Evolutionary conservation across 1,140 invertebrate genomes (phyloP).

Genomic region (Calycopis cecrops): DNA sequence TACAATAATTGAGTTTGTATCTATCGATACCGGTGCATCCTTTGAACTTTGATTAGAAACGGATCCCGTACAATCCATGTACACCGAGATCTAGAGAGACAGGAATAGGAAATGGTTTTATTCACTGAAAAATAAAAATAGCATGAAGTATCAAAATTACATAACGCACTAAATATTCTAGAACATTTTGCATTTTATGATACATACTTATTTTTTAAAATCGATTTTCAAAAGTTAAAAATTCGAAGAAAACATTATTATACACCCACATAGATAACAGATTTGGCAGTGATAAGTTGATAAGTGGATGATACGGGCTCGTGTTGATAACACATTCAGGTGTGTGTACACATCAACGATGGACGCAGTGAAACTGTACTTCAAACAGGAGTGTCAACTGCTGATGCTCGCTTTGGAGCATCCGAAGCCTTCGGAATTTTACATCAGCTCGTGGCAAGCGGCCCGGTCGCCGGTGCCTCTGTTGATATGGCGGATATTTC

Average conservation of each 20-base stretch:
- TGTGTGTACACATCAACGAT: conserved; percentile 32
- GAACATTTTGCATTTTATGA: too few species aligned
- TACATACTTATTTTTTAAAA: too few species aligned
- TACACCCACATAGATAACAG: conserved; percentile 24
- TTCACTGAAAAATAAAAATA: too few species aligned
- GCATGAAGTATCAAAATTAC: too few species aligned
- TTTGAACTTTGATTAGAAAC: too few species aligned
- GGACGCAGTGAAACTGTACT: conserved; percentile 51
- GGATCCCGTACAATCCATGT: too few species aligned
- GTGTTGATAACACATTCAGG: conserved; percentile 35
- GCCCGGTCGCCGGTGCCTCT: conserved; percentile 50
- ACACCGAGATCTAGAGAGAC: too few species aligned
- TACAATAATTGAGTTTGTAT: too few species aligned
- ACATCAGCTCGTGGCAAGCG: conserved; percentile 55
- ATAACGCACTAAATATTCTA: too few species aligned
- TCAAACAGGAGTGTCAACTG: conserved; percentile 42
- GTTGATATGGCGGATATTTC: conserved; percentile 43
- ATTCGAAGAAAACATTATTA: not conserved
- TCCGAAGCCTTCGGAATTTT: conserved; percentile 46
- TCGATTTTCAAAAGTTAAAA: not conserved
- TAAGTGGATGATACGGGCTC: conserved; percentile 36
- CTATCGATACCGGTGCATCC: too few species aligned
- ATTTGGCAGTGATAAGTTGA: conserved; percentile 37
- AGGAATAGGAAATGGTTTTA: too few species aligned
- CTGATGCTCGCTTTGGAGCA: conserved; percentile 48